Evolutionary conservation across 2,797 vertebrate genomes (phyloP).

Genomic region (Gadopsis marmoratus): DNA sequence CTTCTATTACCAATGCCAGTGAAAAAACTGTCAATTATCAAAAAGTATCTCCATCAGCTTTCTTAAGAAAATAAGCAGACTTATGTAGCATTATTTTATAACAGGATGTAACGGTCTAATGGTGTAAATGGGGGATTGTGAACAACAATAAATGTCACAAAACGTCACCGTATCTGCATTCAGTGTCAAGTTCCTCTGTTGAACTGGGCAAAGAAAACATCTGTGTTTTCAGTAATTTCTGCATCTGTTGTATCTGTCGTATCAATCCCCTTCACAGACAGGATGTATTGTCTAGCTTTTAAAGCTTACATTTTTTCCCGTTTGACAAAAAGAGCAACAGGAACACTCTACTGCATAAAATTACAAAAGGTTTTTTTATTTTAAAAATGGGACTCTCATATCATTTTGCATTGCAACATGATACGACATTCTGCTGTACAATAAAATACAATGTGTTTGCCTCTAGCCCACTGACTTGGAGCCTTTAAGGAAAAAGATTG

Average conservation of each 20-base stretch:
- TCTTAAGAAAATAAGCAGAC: not conserved
- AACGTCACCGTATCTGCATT: constrained; percentile 19
- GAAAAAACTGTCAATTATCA: not conserved
- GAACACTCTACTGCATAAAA: not conserved
- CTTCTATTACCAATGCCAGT: not conserved
- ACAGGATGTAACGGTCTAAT: constrained; percentile 40
- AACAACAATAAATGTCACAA: constrained; percentile 42
- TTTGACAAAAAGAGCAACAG: too few species aligned
- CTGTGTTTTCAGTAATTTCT: constrained; percentile 44
- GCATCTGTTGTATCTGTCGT: constrained; percentile 31
- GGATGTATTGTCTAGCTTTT: not conserved
- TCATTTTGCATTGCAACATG: not conserved
- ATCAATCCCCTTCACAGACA: constrained; percentile 12
- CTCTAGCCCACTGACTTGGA: not conserved
- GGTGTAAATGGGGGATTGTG: constrained; percentile 36
- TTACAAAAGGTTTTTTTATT: not conserved
- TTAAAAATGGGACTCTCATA: not conserved
- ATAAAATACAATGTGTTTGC: not conserved
- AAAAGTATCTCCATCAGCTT: not conserved
- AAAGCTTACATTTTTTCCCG: not conserved
- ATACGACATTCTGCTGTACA: not conserved
- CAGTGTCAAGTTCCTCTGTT: constrained; percentile 23
- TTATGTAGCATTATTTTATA: not conserved
- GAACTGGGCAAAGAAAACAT: constrained; percentile 44
- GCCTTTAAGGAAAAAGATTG: not conserved